A percentile compares a stretch with the other conserved stretches of the same genome.
These are phyloP conservation scores for Silurus glanis DNA, from an alignment of 2,113 vertebrate species.

Conservation along the genomic window DNA sequence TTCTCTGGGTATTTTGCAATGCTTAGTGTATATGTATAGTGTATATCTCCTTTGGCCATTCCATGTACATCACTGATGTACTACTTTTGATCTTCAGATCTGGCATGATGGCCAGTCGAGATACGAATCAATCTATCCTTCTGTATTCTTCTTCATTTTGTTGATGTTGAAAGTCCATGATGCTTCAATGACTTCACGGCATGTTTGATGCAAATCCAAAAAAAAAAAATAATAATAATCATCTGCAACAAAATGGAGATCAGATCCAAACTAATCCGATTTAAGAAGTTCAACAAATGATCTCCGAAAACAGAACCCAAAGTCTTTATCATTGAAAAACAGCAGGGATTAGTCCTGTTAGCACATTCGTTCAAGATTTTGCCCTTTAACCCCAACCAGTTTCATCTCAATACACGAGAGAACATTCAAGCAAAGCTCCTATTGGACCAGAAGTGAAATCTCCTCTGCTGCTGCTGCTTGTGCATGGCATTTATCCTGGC, in stretches of 20 bases:
- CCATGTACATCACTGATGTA: background rate
- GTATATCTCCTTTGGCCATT: background rate
- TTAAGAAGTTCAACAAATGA: background rate
- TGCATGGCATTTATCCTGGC: conserved; percentile 17
- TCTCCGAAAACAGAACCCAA: too few species aligned
- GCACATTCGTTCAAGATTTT: background rate
- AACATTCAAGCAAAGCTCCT: background rate
- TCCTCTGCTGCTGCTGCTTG: background rate
- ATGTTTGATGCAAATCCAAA: background rate
- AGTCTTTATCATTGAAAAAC: background rate
- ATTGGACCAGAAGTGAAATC: background rate
- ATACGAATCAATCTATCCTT: background rate
- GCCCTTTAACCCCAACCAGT: background rate
- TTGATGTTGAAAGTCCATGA: background rate
- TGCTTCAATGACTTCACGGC: background rate
- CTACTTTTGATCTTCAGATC: background rate
- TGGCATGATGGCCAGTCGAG: background rate
- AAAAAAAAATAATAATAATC: too few species aligned
- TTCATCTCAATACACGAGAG: background rate
- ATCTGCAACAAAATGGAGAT: background rate
- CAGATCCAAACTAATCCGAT: background rate
- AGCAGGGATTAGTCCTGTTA: background rate
- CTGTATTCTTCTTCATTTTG: background rate
- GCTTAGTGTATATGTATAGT: background rate
- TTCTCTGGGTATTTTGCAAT: background rate